These are phyloP conservation scores for Disparrhopalites patrizii DNA, from an alignment of 2,888 invertebrate species.

Conservation along the genomic window DNA sequence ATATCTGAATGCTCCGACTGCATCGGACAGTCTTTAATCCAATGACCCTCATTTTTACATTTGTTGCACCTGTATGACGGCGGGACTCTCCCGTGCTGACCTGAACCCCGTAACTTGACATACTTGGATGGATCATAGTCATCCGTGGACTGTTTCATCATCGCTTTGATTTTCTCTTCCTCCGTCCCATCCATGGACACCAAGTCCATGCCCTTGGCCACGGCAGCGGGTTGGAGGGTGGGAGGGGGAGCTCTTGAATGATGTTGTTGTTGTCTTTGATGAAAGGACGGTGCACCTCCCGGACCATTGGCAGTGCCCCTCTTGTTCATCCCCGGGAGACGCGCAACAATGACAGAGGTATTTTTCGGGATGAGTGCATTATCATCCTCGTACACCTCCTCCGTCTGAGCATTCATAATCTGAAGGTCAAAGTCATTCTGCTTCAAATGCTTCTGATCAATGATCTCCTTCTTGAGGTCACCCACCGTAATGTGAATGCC, in stretches of 20 bases:
- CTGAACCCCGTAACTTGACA: constrained; percentile 52
- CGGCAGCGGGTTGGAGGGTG: constrained; percentile 23
- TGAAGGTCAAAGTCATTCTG: constrained; percentile 94
- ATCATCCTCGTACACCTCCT: constrained; percentile 93
- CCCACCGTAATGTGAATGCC: constrained; percentile 92
- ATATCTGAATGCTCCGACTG: constrained; percentile 59
- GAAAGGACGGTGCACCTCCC: constrained; percentile 24
- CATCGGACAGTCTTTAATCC: constrained; percentile 92
- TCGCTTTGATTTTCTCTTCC: constrained; percentile 94
- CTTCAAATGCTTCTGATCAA: constrained; percentile 90
- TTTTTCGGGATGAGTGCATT: constrained; percentile 92
- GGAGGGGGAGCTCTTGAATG: constrained; percentile 33
- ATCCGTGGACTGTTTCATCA: constrained; percentile 95
- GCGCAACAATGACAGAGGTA: constrained; percentile 88
- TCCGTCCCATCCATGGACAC: constrained; percentile 88
- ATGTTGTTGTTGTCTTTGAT: constrained; percentile 19
- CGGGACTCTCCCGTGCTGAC: constrained; percentile 78
- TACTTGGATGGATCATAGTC: constrained; percentile 98
- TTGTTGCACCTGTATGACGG: constrained; percentile 89
- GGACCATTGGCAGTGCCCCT: constrained; percentile 62
- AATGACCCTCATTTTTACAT: constrained; percentile 93
- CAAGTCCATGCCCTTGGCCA: constrained; percentile 66
- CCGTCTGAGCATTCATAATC: constrained; percentile 94
- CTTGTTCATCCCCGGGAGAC: constrained; percentile 79
- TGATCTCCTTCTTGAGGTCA: constrained; percentile 90